Base-by-base conservation (phyloP, 2,113 vertebrate species). In the Ramphastos sulfuratus region DNA sequence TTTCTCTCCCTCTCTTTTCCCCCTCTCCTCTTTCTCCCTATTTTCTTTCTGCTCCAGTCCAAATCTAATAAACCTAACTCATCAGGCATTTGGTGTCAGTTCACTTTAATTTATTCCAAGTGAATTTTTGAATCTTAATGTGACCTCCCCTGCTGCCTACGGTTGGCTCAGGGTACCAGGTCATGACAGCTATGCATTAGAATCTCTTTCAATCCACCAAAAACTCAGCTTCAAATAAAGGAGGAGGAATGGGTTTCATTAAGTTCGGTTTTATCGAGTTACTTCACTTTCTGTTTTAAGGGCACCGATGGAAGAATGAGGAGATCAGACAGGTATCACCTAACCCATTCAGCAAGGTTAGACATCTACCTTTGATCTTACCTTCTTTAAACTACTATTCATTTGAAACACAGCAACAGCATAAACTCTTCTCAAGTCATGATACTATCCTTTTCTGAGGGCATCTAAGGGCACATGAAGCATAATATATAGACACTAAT, bases 241-340 rank as follows among this genome's bases (percentile, higher is more conserved):
- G 6, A 87, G 16, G 7, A 12, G 15, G 12, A 67, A 73, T 3
- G 5, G 24, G 35, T 85, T 58, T 56, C 2, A 0, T 60, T 54
- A 71, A 55, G 7, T 39, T 37, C 7, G 56, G 2, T 56, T 82
- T 77, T 87, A 39, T 70, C 42, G 80, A 61, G 61, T 79, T 56
- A 59, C 76, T 92, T 92, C 28, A 69, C 59, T 94, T 91, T 80
- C 87, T 93, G 66, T 90, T 91, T 94, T 89, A 76, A 90, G 82
- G 83, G 66, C 71, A 70, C 3, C 16, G 18, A 64, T 3, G 93
- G 24, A 63, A 85, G 13, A 70, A n/a, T 15, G 14, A 30, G 37
- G 8, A 16, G 74, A 81, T 92, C 90, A 94, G 85, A 83, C 56
- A 77, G 60, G 24, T 89, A 63, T 58, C 71, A 82, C 64, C 78